Evolutionary conservation across 2,888 invertebrate species (phyloP).

Genomic region (Pollenia amentaria): DNA sequence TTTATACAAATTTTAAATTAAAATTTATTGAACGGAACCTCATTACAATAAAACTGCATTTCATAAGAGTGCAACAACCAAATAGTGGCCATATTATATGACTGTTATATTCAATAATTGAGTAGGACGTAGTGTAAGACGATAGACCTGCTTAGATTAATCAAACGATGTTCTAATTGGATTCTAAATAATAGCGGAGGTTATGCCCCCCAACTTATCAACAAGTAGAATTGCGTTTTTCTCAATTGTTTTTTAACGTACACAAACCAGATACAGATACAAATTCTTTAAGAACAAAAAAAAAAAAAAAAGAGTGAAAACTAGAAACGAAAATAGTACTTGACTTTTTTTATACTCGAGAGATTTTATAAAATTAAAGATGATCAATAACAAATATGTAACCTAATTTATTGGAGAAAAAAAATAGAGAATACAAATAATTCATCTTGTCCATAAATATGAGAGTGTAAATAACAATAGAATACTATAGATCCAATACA

Average conservation of each 20-base stretch:
- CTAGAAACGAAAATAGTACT: not conserved
- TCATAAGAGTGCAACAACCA: conserved; percentile 10
- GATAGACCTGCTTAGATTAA: conserved; percentile 2
- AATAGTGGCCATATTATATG: not conserved
- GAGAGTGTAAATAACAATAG: conserved; percentile 14
- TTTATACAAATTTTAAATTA: not conserved
- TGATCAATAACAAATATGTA: conserved; percentile 56
- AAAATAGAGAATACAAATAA: conserved; percentile 24
- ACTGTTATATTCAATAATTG: conserved; percentile 15
- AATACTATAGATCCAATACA: not conserved
- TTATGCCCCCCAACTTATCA: conserved; percentile 52
- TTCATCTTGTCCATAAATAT: conserved; percentile 38
- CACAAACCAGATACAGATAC: conserved; percentile 23
- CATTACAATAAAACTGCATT: conserved; percentile 38
- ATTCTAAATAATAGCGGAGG: conserved; percentile 39
- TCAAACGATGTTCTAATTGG: conserved; percentile 46
- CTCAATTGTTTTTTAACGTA: conserved; percentile 16
- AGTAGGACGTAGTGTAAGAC: conserved; percentile 26
- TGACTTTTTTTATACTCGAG: not conserved
- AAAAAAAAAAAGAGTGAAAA: not conserved
- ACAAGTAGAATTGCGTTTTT: conserved; percentile 42
- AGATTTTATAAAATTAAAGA: conserved; percentile 42
- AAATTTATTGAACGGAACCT: conserved; percentile 28
- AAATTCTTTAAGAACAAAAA: conserved; percentile 35
- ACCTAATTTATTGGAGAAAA: conserved; percentile 50